These are phyloP conservation scores for Drosophila putrida DNA, from an alignment of 2,888 invertebrate species.

Conservation along the genomic window DNA sequence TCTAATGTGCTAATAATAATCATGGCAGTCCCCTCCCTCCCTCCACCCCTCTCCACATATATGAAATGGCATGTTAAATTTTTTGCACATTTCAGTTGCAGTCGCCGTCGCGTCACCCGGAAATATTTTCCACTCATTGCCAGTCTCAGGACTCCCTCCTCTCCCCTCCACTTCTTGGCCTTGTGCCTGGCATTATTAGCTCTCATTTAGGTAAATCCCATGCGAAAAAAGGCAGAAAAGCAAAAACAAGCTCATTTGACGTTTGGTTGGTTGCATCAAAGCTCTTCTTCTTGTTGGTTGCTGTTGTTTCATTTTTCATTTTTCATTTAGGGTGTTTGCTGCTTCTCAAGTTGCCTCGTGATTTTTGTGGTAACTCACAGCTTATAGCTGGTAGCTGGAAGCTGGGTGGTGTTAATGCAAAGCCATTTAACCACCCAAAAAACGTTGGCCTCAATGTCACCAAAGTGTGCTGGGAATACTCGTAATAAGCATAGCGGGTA, in stretches of 20 bases:
- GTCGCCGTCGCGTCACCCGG: constrained; percentile 62
- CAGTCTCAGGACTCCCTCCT: constrained; percentile 4
- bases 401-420: constrained; percentile 75
- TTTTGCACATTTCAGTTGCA: constrained; percentile 53
- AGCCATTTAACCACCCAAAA: constrained; percentile 58
- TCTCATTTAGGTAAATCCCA: constrained; percentile 81
- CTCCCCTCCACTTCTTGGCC: background rate
- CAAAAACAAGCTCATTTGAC: constrained; percentile 59
- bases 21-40: constrained; percentile 62
- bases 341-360: constrained; percentile 12
- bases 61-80: constrained; percentile 78
- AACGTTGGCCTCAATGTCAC: constrained; percentile 14
- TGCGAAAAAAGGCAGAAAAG: constrained; percentile 39
- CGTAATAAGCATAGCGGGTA: constrained; percentile 4
- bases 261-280: constrained; percentile 72
- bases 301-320: too few species aligned
- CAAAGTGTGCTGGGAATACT: constrained; percentile 10
- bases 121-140: constrained; percentile 75
- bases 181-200: constrained; percentile 69
- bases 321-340: constrained; percentile 62
- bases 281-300: background rate
- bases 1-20: constrained; percentile 81
- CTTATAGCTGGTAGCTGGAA: constrained; percentile 22
- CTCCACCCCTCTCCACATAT: constrained; percentile 48
- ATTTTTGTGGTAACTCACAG: background rate